Evolutionary conservation across 2,888 invertebrate species (phyloP).

Genomic region (Blastobasis lacticolella): DNA sequence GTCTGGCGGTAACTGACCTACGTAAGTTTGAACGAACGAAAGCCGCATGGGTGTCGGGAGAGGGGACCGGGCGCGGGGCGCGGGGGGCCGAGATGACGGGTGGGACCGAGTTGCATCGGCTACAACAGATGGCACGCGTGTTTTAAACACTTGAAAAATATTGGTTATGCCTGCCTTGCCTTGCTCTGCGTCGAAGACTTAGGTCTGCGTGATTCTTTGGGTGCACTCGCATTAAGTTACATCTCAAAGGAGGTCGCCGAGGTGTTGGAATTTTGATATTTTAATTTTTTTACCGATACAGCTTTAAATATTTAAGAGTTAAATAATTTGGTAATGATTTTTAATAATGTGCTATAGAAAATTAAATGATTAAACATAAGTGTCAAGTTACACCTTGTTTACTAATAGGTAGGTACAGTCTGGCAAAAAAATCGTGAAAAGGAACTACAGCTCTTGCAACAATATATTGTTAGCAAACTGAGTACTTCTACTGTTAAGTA

Average conservation of each 20-base stretch:
- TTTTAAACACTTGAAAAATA: slow-evolving; percentile 67
- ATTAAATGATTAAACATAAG: too few species aligned
- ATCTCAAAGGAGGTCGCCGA: slow-evolving; percentile 63
- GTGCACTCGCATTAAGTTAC: slow-evolving; percentile 58
- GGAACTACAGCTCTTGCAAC: too few species aligned
- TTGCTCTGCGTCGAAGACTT: slow-evolving; percentile 44
- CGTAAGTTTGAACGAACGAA: slow-evolving; percentile 74
- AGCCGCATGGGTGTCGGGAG: slow-evolving; percentile 65
- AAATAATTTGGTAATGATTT: too few species aligned
- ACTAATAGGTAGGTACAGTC: too few species aligned
- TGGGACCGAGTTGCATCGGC: slow-evolving; percentile 66
- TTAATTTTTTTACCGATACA: too few species aligned
- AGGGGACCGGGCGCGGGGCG: slow-evolving; percentile 33
- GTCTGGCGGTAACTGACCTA: slow-evolving; percentile 76
- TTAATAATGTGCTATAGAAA: too few species aligned
- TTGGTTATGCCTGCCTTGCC: slow-evolving; percentile 45
- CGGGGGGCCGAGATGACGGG: slow-evolving; percentile 48
- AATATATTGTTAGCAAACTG: too few species aligned
- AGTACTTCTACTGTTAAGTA: too few species aligned
- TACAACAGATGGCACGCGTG: slow-evolving; percentile 74
- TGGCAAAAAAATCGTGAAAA: too few species aligned
- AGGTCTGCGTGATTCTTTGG: slow-evolving; percentile 62
- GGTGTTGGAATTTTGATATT: too few species aligned
- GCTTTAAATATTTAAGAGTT: too few species aligned
- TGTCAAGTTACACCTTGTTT: too few species aligned